Conservation (phyloP, 2,797 vertebrate genomes). For the Buceros bicornis region DNA sequence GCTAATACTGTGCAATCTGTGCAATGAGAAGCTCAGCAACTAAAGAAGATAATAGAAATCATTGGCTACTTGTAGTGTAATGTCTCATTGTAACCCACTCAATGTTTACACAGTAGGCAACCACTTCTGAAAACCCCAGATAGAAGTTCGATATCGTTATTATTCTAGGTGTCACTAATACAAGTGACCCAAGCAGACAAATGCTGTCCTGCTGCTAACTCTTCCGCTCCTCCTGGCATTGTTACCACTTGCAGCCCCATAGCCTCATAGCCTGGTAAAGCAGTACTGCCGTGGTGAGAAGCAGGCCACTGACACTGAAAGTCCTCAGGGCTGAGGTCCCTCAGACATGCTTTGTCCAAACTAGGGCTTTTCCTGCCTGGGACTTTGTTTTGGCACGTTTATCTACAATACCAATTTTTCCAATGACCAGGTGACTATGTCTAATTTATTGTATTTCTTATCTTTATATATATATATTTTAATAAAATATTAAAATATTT, state of each 20-base stretch:
- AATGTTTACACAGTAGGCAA: neutral
- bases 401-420: neutral
- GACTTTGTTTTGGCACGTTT: neutral
- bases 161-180: neutral
- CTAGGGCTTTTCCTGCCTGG: neutral
- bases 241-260: neutral
- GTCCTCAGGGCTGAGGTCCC: rapidly evolving
- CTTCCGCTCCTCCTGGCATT: neutral
- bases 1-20: neutral
- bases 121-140: neutral
- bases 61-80: neutral
- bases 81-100: neutral
- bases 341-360: neutral
- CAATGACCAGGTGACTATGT: neutral
- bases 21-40: neutral
- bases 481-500: too few relatives aligned
- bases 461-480: neutral
- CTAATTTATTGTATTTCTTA: neutral
- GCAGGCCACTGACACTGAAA: neutral
- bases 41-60: neutral
- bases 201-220: neutral
- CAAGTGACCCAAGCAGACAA: neutral
- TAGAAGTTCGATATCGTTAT: neutral
- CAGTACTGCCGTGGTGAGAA: rapidly evolving
- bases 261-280: neutral